phyloP scores from a whole-genome alignment of 2,888 invertebrate species.

The Bellardia bayeri region DNA sequence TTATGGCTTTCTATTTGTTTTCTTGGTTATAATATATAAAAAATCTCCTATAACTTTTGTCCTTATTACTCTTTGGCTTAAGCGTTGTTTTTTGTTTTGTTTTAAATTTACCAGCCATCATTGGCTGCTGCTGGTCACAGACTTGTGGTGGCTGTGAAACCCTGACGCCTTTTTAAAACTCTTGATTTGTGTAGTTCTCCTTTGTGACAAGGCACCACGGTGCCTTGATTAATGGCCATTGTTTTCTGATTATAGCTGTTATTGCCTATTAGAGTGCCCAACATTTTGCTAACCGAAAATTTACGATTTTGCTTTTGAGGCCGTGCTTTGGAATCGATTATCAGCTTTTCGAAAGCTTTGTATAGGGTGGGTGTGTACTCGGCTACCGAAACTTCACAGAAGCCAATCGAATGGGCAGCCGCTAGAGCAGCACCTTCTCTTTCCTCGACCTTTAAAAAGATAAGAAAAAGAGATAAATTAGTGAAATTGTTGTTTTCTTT shows the following conservation, averaged over 20 bases:
- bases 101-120: slow-evolving; percentile 69
- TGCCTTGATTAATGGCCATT: slow-evolving; percentile 84
- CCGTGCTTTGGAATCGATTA: slow-evolving; percentile 87
- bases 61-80: slow-evolving; percentile 35
- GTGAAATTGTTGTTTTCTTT: background rate
- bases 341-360: slow-evolving; percentile 89
- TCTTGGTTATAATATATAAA: slow-evolving; percentile 6
- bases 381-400: slow-evolving; percentile 92
- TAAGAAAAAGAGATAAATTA: slow-evolving; percentile 6
- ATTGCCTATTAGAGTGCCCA: slow-evolving; percentile 84
- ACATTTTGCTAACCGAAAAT: slow-evolving; percentile 92
- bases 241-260: slow-evolving; percentile 78
- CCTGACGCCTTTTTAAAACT: slow-evolving; percentile 86
- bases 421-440: slow-evolving; percentile 89
- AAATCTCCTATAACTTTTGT: slow-evolving; percentile 59
- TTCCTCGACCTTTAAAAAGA: slow-evolving; percentile 87
- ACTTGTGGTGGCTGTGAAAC: slow-evolving; percentile 87
- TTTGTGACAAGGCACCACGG: slow-evolving; percentile 87
- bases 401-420: slow-evolving; percentile 88
- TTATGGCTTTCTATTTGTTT: slow-evolving; percentile 47
- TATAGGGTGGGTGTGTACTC: slow-evolving; percentile 91
- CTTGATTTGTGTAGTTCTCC: slow-evolving; percentile 86
- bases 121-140: slow-evolving; percentile 87
- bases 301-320: slow-evolving; percentile 87
- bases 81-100: background rate